Percentiles rank a stretch among this genome's conserved stretches.
These are phyloP conservation scores for Thunnus maccoyii DNA, from an alignment of 2,113 vertebrate genomes.

Conservation along the genomic window DNA sequence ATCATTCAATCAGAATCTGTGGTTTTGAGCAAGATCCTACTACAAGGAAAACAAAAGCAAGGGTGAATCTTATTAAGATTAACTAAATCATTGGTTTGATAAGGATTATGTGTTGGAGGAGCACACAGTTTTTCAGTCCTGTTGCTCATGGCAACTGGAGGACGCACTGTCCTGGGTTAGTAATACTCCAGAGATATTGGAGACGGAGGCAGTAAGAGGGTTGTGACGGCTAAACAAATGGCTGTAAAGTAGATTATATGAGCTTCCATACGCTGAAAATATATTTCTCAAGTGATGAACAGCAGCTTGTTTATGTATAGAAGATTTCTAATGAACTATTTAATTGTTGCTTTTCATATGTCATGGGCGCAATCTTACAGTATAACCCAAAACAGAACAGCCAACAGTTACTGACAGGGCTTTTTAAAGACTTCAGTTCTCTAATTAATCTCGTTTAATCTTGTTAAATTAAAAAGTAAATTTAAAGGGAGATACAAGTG, in stretches of 20 bases:
- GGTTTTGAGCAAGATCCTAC: background rate
- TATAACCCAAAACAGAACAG: no score
- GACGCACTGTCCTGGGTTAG: slow-evolving; percentile 5
- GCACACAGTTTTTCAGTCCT: background rate
- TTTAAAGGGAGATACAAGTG: no score
- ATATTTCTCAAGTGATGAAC: background rate
- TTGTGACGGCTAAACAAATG: background rate
- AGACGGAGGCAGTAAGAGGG: background rate
- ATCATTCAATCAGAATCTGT: slow-evolving; percentile 20
- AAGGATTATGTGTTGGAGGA: background rate
- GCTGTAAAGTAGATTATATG: background rate
- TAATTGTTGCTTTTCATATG: background rate
- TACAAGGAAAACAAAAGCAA: background rate
- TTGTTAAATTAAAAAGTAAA: no score
- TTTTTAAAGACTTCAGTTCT: no score
- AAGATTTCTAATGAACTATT: no score
- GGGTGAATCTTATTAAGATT: background rate
- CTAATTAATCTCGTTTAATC: no score
- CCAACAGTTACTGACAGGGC: no score
- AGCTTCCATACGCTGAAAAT: background rate
- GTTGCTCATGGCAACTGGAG: slow-evolving; percentile 19
- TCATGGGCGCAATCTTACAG: background rate
- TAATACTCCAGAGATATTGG: background rate
- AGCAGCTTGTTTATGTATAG: no score
- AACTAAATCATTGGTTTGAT: slow-evolving; percentile 12